phyloP scores from a whole-genome alignment of 2,113 vertebrate species.

The Grus americana region DNA sequence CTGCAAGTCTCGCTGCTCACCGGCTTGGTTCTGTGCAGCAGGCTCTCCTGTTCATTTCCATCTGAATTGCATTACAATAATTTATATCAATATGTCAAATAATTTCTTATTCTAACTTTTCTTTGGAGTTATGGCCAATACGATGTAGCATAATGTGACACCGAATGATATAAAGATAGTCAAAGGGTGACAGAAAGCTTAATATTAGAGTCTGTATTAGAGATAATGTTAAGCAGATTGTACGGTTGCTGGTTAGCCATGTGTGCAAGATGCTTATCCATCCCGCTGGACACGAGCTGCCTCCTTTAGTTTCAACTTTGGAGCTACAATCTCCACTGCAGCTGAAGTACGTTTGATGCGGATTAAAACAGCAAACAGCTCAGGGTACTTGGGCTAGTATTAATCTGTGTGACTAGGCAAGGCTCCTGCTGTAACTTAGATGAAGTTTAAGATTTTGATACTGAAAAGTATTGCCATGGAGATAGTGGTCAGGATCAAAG shows the following conservation, averaged over 20 bases:
- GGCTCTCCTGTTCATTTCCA: not conserved
- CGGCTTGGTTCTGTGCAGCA: not conserved
- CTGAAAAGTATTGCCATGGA: not conserved
- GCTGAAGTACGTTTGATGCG: not conserved
- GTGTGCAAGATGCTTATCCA: not conserved
- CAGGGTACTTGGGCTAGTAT: not conserved
- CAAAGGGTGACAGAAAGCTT: not conserved
- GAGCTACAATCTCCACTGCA: not conserved
- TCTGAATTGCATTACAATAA: not conserved
- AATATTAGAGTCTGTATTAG: not conserved
- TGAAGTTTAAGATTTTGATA: not conserved
- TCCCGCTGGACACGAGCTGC: not conserved
- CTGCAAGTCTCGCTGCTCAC: not conserved
- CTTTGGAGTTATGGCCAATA: not conserved
- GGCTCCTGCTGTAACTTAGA: not conserved
- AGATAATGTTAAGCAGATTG: not conserved
- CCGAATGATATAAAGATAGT: not conserved
- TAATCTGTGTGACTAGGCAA: not conserved
- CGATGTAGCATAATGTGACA: not conserved
- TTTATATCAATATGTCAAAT: not conserved
- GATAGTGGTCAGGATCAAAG: not conserved
- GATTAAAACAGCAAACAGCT: not conserved
- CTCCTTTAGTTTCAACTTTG: not conserved
- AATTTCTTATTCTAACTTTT: not conserved
- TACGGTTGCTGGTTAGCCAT: accelerated